Conservation (phyloP, 35 echinoderm and acorn worm species). For the Lytechinus variegatus region DNA sequence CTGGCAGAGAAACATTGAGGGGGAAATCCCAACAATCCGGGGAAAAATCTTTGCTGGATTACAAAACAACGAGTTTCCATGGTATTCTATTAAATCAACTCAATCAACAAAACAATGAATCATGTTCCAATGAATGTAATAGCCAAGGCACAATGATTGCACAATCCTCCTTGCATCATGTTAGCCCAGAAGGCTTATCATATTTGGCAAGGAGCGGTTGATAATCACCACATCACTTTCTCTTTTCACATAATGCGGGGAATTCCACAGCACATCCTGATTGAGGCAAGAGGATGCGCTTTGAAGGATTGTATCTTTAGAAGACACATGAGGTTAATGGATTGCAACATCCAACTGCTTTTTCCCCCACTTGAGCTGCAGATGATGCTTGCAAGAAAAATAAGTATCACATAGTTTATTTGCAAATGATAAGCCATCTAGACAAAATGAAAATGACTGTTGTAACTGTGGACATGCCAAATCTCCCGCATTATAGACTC, state of each 20-base stretch:
- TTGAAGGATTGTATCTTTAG: neutral
- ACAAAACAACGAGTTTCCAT: neutral
- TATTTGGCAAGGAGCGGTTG: neutral
- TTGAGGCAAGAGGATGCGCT: neutral
- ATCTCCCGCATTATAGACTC: too few species aligned
- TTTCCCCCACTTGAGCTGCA: too few species aligned
- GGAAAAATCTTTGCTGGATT: neutral
- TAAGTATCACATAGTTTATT: too few species aligned
- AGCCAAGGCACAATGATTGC: neutral
- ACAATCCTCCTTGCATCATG: neutral
- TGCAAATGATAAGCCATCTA: too few species aligned
- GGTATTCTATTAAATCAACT: neutral
- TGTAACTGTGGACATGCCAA: too few species aligned
- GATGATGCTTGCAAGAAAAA: too few species aligned
- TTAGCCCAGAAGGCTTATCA: neutral
- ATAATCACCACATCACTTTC: neutral
- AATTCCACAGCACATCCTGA: neutral
- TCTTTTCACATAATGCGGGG: neutral
- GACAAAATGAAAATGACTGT: too few species aligned
- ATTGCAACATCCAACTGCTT: too few species aligned
- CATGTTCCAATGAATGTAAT: neutral
- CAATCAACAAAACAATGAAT: neutral
- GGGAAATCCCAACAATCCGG: neutral
- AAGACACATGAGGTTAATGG: neutral
- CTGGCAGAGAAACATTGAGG: neutral